Evolutionary conservation across 2,113 vertebrate species (phyloP), one percentile per base, ranked within the genome.

Genomic region (Aldabrachelys gigantea): DNA sequence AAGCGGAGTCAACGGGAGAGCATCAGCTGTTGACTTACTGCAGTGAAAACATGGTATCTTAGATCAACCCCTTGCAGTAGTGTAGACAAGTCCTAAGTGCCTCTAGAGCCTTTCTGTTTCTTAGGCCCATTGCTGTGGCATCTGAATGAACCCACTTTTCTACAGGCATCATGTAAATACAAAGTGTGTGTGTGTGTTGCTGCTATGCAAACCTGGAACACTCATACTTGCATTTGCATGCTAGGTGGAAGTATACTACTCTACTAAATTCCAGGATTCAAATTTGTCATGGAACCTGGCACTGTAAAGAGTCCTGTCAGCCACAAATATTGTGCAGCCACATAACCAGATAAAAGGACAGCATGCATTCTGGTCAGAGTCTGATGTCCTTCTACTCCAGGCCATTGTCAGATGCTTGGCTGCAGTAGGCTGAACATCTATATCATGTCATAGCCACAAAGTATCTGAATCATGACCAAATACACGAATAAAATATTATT

Each of bases 381-480:
- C 41, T 50, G 92, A 90, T 85, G 84, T 31, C 89, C 82, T 75
- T 84, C 90, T n/a, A 50, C 84, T 93, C 84, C 76, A 47, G 76
- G 82, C 35, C 95, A 3, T 57, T 72, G 54, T 69, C 85, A 89
- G 62, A 80, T 75, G 5, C 19, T 47, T 31, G 44, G 19, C 80
- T 89, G 62, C 41, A 76, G 24, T 27, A 76, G 24, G 25, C 22
- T 44, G 24, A 92, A 90, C 35, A 62, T 3, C 89, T 4, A 16
- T 72, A 88, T 87, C 86, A 92, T 53, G 72, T 80, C 80, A 80
- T 88, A 80, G 94, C 83, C 80, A 59, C 2, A 44, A 19, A 86
- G 85, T 56, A 54, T 88, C 90, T 84, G 53, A 44, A 29, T 47
- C 87, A 44, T 50, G 56, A 82, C 72, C 85, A 50, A 56, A 19